Base-by-base conservation (phyloP, 2,888 invertebrate species). In the Leptinotarsa juncta region DNA sequence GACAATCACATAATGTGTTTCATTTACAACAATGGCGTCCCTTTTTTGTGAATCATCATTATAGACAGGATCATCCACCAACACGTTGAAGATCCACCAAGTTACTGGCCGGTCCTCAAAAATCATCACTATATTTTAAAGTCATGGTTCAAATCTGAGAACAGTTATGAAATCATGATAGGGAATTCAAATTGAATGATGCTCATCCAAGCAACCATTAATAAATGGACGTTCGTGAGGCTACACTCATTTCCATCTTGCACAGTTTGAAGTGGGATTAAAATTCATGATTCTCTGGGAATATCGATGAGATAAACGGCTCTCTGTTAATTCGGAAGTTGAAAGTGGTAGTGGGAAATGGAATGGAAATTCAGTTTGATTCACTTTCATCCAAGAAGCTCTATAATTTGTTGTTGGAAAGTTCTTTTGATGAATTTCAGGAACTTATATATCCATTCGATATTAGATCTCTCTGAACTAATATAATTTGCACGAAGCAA, bases 221-320 rank as follows among this genome's bases (percentile, higher is more conserved):
- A n/a, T 62, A 26, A 32, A 62, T 26, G 62, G 16, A 62, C 7
- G 32, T 62, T 32, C 42, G 26, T 18, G 18, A 32, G 42, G 62
- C 26, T 42, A 42, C 62, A 62, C 2, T 42, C 62, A 32, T 32
- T 62, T 62, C 32, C 26, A 32, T 32, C n/a, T n/a, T 62, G 62
- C n/a, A 62, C 32, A 62, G 32, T 62, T 62, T 62, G n/a, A n/a
- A 62, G 42, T 62, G 18, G 26, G 32, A 62, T 62, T 62, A 18
- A 62, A 62, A 62, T 62, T 62, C 62, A 62, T 62, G 62, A n/a
- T 62, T 42, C 62, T 62, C 62, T n/a, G 16, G 60, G 62, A 62
- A 62, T 42, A 42, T 62, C 62, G 62, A 62, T 62, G 18, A 12
- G 16, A 32, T 26, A 62, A 62, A 62, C 42, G 62, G 62, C 32